Evolutionary conservation across 2,113 vertebrate genomes (phyloP), one percentile per base, ranked within the genome.

Genomic region (Amblyopsis rosae): DNA sequence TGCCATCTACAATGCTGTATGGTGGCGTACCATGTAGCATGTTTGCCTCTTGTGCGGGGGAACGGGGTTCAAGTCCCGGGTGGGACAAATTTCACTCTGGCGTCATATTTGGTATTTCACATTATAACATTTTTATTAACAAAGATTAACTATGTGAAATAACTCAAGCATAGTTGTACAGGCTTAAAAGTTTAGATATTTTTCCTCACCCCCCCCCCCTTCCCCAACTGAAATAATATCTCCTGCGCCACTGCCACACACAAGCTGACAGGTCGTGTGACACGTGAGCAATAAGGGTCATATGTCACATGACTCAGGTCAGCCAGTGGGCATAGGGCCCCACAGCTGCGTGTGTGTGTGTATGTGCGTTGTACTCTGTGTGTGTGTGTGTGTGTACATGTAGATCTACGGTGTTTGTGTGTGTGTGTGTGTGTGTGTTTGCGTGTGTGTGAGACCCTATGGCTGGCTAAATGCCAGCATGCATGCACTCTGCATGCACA

Each of bases 251-350:
- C n/a, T 49, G 9, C 32, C 19, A 62, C 59, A 62, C 41, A 47
- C 26, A 26, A 45, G 17, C 55, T 57, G 33, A 60, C 61, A 79
- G 73, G 80, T 69, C 58, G 54, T 59, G 62, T 70, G 77, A 68
- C 69, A 62, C 19, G 76, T 51, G 61, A 79, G 67, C 79, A 2
- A 75, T 56, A 50, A 69, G 76, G 82, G 75, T 84, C 84, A 81
- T 59, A 33, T 75, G 85, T 84, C 82, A 77, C 51, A 71, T 64
- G 26, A 9, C 3, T 19, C 13, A 17, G 16, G 46, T 62, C 45
- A 62, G 17, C 61, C 47, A 62, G 69, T 71, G 75, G 73, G 75
- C 74, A 66, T 41, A 12, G 64, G 71, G 63, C 74, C 79, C 73
- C 64, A 57, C 83, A 67, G 63, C 79, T 70, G 77, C 32, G 15